Base-by-base conservation (phyloP, 2,888 invertebrate genomes). In the Pinctada fucata region DNA sequence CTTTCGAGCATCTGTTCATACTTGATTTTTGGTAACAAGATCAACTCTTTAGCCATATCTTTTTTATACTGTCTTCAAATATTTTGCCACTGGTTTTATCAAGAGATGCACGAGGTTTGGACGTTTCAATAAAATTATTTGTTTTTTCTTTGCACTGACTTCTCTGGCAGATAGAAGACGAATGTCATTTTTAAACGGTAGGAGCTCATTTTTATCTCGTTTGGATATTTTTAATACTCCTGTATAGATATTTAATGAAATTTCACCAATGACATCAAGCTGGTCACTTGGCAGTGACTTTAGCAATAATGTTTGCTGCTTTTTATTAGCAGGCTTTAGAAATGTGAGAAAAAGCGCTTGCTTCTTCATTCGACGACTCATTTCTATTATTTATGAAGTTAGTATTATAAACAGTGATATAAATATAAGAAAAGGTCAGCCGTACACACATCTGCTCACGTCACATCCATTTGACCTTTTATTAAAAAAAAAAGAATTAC, bases 11-110 rank as follows among this genome's bases (percentile, higher is more conserved):
- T 58, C 5, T 68, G 66, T 49, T 72, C 72, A 48, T 77, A 77
- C 45, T 58, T 51, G 58, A 31, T n/a, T 66, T 76, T 76, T 45
- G 76, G 64, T 10, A 76, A 64, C 50, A 72, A 50, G 49, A 76
- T 66, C 48, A 76, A 13, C 72, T 76, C 76, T 51, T 69, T 76
- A 3, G 76, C 50, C 76, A 76, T 76, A 5, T 49, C 51, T n/a
- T 45, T 45, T 65, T 65, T 65, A 31, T 13, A 65, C 5, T 65
- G 16, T 65, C 16, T 65, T 13, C 5, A 65, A 65, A 45, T 65
- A 65, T 10, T 65, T 65, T 16, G 45, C 45, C 16, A 65, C 45
- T 72, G 72, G 72, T 45, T 66, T 67, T 64, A 77, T 52, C n/a
- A 77, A 50, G 6, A 45, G 52, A 5, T 66, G 3, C 31, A 77